Base-by-base conservation (phyloP, 1,140 invertebrate species). In the Potamilus streckersoni region DNA sequence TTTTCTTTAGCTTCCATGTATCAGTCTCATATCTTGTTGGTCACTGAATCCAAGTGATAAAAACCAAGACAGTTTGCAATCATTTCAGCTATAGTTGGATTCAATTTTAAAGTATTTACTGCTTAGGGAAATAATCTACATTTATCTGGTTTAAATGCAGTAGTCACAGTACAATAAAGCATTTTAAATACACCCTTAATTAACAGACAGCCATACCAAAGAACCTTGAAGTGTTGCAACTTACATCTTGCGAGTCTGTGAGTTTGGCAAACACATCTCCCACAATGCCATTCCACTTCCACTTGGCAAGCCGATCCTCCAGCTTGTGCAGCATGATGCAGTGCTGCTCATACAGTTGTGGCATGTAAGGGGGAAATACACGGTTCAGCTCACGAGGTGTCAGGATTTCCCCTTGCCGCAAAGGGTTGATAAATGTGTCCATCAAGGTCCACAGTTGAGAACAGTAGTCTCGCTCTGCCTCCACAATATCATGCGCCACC, bases 381-480 rank as follows among this genome's bases (percentile, higher is more conserved):
- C 82, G 84, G 80, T 83, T 84, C 20, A 87, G 83, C 66, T 90
- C 89, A 38, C 86, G 84, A 13, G 79, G 68, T 5, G 83, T 83
- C 16, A 90, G 75, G 68, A 88, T 85, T 13, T 84, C 84, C 17
- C 78, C 80, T 17, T 83, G 83, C 73, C 86, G 88, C 31, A 91
- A 78, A 5, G 90, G 89, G 59, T 85, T 79, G 14, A 87, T 86
- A 79, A 88, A 90, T 17, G 83, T 85, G 57, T 91, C 87, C 60
- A 90, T 74, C 60, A 91, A 80, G 13, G 84, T 84, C 87, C 87
- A 89, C 27, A 91, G 79, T 8, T 87, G 89, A 15, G 82, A 77
- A 76, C 90, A 90, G 79, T 91, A 91, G 20, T 89, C 88, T 71
- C 86, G 84, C 70, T 91, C 90, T n/a, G 89, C 87, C 66, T 90